Evolutionary conservation across 2,113 vertebrate species (phyloP).

Genomic region (Eulemur macaco): DNA sequence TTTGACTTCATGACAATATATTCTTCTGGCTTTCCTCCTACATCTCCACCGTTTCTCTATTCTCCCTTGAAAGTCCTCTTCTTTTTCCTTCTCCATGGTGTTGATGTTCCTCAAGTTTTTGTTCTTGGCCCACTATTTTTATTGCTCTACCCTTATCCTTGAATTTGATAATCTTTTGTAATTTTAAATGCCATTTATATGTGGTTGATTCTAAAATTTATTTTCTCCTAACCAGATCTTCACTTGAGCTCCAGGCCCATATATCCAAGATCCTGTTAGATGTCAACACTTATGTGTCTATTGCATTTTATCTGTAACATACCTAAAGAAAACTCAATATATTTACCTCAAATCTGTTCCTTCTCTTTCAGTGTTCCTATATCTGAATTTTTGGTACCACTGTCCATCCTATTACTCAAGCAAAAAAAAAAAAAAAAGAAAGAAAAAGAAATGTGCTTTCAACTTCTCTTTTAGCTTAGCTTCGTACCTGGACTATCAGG

Average conservation of each 20-base stretch:
- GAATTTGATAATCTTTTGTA: neutral
- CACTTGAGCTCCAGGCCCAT: neutral
- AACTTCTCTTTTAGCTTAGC: neutral
- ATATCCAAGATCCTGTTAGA: neutral
- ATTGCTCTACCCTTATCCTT: neutral
- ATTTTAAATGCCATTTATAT: neutral
- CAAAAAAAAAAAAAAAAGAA: neutral
- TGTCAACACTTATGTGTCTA: neutral
- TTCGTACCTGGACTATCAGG: neutral
- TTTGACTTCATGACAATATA: neutral
- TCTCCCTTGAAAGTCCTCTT: neutral
- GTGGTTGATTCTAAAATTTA: neutral
- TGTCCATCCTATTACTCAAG: neutral
- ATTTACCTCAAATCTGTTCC: neutral
- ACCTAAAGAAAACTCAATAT: neutral
- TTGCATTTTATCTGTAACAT: neutral
- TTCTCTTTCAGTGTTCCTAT: neutral
- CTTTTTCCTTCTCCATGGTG: neutral
- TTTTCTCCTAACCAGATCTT: neutral
- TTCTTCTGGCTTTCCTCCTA: neutral
- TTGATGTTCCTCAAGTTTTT: neutral
- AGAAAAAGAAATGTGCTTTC: neutral
- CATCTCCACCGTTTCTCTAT: neutral
- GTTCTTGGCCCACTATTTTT: neutral
- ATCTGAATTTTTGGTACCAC: neutral